Evolutionary conservation across 2,113 vertebrate species (phyloP).

Genomic region (Corapipo altera): DNA sequence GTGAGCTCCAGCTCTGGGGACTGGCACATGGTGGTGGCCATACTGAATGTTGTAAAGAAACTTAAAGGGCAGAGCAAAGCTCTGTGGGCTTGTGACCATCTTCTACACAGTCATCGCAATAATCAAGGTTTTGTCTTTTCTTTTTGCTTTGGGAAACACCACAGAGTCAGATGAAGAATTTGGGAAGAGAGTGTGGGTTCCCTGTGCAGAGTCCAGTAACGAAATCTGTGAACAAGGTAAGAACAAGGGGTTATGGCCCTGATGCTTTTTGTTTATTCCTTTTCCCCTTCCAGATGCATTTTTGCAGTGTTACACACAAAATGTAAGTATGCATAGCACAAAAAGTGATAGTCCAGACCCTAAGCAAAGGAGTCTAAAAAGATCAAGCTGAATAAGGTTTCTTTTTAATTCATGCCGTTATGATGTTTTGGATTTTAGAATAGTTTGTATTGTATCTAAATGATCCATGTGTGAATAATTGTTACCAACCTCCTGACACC

Average conservation of each 20-base stretch:
- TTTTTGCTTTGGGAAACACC: conserved; percentile 3
- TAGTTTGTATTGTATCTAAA: conserved; percentile 10
- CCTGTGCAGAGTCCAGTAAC: conserved; percentile 46
- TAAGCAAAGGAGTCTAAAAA: background rate
- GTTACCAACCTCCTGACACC: conserved; percentile 51
- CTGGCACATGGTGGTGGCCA: background rate
- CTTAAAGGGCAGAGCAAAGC: background rate
- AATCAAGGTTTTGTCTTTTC: conserved; percentile 43
- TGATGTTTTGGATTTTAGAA: conserved; percentile 7
- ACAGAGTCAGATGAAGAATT: conserved; percentile 55
- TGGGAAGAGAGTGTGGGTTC: conserved; percentile 63
- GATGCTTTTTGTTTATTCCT: background rate
- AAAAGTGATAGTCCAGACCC: background rate
- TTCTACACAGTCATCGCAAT: background rate
- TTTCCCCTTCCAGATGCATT: background rate
- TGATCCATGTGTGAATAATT: conserved; percentile 45
- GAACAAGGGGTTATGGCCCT: background rate
- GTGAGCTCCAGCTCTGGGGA: fast-evolving
- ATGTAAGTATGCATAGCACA: background rate
- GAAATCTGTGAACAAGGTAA: conserved; percentile 62
- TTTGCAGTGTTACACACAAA: background rate
- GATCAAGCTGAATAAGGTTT: background rate
- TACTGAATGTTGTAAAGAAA: background rate
- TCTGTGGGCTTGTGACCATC: background rate
- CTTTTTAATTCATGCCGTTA: background rate